Percentiles rank a stretch among this genome's conserved stretches.
Evolutionary conservation across 2,888 invertebrate species (phyloP).

Genomic region (Crocallis elinguaria): DNA sequence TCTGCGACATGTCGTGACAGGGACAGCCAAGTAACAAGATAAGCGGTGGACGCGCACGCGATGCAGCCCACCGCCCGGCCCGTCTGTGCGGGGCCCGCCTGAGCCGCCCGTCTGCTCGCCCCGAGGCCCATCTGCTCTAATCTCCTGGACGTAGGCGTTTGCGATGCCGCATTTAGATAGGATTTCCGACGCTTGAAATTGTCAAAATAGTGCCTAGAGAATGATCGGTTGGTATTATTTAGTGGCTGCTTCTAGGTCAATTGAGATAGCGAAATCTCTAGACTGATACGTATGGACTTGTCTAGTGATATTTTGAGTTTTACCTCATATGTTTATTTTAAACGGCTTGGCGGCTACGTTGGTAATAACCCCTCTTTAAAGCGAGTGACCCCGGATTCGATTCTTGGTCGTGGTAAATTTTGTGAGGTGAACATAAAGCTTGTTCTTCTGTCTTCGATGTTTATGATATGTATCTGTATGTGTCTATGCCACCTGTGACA

Average conservation of each 20-base stretch:
- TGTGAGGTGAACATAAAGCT: too few relatives aligned
- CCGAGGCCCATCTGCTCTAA: conserved; percentile 48
- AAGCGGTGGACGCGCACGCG: conserved; percentile 56
- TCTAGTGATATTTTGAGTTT: too few relatives aligned
- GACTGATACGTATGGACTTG: too few relatives aligned
- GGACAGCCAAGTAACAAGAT: conserved; percentile 69
- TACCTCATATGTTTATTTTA: too few relatives aligned
- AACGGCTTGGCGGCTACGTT: too few relatives aligned
- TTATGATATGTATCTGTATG: too few relatives aligned
- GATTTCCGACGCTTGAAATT: conserved; percentile 46
- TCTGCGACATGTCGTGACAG: conserved; percentile 59
- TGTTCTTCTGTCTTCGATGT: too few relatives aligned
- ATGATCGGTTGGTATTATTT: conserved; percentile 4
- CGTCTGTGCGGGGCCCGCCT: conserved; percentile 24
- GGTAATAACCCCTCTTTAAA: too few relatives aligned
- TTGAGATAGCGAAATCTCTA: not conserved
- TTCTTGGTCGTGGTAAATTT: too few relatives aligned
- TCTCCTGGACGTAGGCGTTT: conserved; percentile 46
- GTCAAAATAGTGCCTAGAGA: conserved; percentile 48
- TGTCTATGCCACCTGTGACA: too few relatives aligned
- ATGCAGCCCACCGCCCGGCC: conserved; percentile 29
- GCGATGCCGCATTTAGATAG: conserved; percentile 36
- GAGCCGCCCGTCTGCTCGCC: conserved; percentile 26
- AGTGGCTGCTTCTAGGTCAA: not conserved
- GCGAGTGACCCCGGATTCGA: too few relatives aligned